Base-by-base conservation (phyloP, 2,888 invertebrate species). In the Chymomyza procnemis region DNA sequence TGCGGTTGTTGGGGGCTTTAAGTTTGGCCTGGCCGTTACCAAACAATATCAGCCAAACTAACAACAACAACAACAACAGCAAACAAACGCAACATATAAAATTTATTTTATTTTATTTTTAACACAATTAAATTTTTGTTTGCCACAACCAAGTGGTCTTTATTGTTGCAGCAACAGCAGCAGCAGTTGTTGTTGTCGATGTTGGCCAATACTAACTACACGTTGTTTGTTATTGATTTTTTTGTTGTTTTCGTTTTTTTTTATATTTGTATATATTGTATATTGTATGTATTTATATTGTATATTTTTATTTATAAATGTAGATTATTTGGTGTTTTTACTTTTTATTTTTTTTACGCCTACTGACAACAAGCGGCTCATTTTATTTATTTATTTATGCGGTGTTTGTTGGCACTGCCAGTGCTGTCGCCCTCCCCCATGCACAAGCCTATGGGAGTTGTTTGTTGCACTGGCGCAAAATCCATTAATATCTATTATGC, bases 401-500 rank as follows among this genome's bases (percentile, higher is more conserved):
- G 58, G 58, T 56, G 64, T 65, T 79, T 77, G 78, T 64, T 73
- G 59, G 65, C 60, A 75, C 69, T 48, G 58, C 52, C 3, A 8
- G 34, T 66, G 69, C 46, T 16, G 52, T 19, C 19, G 18, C 52
- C 3, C 21, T 1, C 21, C 14, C 19, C 52, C 14, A 9, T 19
- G 52, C 8, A 18, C 18, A n/a, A n/a, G 52, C 16, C 56, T 64
- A 78, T 61, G 60, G 50, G 30, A 21, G 47, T 55, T 19, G 19
- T 54, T 18, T 16, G 54, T 57, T 61, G 64, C 55, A 65, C 66
- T 16, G 76, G 54, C 64, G 61, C 72, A 66, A 77, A 85, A 87
- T 80, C 68, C 80, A 83, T 87, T 83, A 80, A 87, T 87, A 80
- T 80, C 71, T 72, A 80, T 85, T 83, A 83, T 86, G 61, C 76